These are phyloP conservation scores for Steinernema khuongi DNA, from an alignment of 1,140 invertebrate genomes.

Conservation along the genomic window DNA sequence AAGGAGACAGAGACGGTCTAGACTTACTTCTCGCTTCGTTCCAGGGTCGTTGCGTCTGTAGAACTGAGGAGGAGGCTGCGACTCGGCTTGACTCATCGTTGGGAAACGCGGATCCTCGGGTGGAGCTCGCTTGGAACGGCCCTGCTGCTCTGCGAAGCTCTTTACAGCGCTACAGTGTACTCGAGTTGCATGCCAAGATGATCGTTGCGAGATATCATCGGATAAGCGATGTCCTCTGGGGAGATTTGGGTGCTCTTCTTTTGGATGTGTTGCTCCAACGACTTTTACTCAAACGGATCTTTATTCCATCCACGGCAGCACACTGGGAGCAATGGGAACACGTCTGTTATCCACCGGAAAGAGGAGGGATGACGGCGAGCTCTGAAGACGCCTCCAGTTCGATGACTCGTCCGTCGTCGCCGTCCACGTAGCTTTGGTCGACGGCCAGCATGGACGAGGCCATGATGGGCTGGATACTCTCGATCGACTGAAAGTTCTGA, in stretches of 20 bases:
- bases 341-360: neutral
- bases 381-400: neutral
- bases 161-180: too few relatives aligned
- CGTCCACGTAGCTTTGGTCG: neutral
- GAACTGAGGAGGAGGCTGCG: neutral
- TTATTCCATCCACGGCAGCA: too few relatives aligned
- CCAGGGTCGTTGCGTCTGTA: conserved; percentile 26
- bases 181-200: too few relatives aligned
- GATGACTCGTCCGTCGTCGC: neutral
- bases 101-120: too few relatives aligned
- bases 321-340: neutral
- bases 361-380: neutral
- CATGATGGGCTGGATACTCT: neutral
- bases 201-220: too few relatives aligned
- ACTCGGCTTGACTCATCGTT: neutral
- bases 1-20: neutral
- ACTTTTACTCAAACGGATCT: too few relatives aligned
- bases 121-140: too few relatives aligned
- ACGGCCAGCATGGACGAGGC: neutral
- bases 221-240: too few relatives aligned
- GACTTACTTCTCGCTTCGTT: conserved; percentile 28
- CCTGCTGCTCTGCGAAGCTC: too few relatives aligned
- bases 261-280: too few relatives aligned
- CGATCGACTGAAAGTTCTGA: neutral
- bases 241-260: too few relatives aligned